Evolutionary conservation across 1,140 invertebrate genomes (phyloP), one percentile per base, ranked within the genome.

Genomic region (Euura lappo): DNA sequence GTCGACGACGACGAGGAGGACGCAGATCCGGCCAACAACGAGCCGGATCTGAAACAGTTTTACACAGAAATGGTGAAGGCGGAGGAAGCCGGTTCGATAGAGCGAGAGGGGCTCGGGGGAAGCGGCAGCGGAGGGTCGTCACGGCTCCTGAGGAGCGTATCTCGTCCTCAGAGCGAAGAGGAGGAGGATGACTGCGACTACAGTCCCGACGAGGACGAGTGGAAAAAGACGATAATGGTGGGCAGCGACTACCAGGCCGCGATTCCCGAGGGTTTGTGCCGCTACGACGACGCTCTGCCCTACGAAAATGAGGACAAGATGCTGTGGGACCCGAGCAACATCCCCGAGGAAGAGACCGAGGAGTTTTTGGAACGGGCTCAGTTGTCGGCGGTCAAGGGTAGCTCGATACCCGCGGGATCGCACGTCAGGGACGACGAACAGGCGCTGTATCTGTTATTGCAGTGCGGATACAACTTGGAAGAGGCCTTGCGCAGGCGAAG

Each of bases 281-380:
- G 93, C 81, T 98, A 98, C 88, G 97, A 96, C 82, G 96, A 98
- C 89, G 94, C 94, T 4, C 89, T 96, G 75, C 96, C 97, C 0
- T 98, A 99, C 87, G 97, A 99, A 88, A 98, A 98, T 89, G 96
- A 98, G 86, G 97, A 99, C 84, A 96, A 97, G 86, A 89, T 98
- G 72, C 86, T 99, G 2, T 99, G 97, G 97, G 94, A 97, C 86
- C 97, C 97, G 2, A 90, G 89, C 78, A 90, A 91, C 75, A 88
- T 97, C 67, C 90, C 91, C 43, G 93, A 95, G 81, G 89, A 91
- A 69, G 90, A 93, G 73, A 93, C 94, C 28, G 95, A 97, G 81
- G 92, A 94, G 42, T 99, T 96, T 84, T 89, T 98, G 77, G 89
- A 90, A 70, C 92, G 92, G 78, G 92, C 93, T 7, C 90, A 92